phyloP scores from a whole-genome alignment of 2,113 vertebrate species.

The Engystomops pustulosus region DNA sequence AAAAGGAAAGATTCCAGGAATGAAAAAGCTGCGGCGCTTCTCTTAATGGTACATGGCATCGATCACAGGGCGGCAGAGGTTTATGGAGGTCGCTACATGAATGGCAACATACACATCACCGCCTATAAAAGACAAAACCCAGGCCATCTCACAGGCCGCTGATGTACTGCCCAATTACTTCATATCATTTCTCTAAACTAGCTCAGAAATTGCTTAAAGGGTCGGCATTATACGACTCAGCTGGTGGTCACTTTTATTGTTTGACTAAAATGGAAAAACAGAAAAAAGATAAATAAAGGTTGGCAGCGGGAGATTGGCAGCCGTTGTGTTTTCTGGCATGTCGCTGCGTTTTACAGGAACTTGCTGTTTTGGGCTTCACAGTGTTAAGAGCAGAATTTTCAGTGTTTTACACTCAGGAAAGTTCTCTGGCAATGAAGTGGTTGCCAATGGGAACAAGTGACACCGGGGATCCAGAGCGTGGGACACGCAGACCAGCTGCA shows the following conservation, averaged over 20 bases:
- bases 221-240: constrained; percentile 7
- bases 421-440: constrained; percentile 51
- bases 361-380: constrained; percentile 21
- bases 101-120: not conserved
- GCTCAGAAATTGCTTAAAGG: not conserved
- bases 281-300: constrained; percentile 11
- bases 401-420: not conserved
- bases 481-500: constrained; percentile 56
- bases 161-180: not conserved
- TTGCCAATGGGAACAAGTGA: constrained; percentile 58
- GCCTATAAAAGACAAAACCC: not conserved
- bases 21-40: not conserved
- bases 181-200: not conserved
- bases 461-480: constrained; percentile 54
- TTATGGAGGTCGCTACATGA: not conserved
- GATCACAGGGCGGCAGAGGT: not conserved
- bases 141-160: not conserved
- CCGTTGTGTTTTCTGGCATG: not conserved
- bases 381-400: constrained; percentile 31
- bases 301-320: not conserved
- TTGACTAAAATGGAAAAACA: not conserved
- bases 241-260: constrained; percentile 16
- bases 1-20: constrained; percentile 3
- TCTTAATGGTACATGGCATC: not conserved
- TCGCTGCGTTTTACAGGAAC: not conserved